Evolutionary conservation across 2,797 vertebrate genomes (phyloP).

Genomic region (Momotus momota): DNA sequence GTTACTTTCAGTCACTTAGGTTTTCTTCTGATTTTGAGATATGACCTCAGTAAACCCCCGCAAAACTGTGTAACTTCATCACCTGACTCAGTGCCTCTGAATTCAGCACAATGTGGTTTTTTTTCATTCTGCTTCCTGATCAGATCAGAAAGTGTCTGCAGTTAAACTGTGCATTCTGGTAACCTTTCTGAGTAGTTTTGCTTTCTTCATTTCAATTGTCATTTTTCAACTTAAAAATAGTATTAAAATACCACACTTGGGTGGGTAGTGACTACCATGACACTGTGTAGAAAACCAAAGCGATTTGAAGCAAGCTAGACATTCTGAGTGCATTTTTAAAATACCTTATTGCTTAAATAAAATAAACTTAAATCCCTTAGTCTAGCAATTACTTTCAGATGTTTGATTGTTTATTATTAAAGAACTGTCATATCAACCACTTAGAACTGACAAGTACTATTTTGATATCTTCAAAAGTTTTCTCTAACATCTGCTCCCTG

Average conservation of each 20-base stretch:
- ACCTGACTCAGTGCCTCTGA: background rate
- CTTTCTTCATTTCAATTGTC: background rate
- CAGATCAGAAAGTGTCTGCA: slow-evolving; percentile 9
- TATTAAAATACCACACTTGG: slow-evolving; percentile 47
- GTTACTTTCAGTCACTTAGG: background rate
- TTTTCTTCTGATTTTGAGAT: slow-evolving; percentile 27
- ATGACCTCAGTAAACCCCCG: background rate
- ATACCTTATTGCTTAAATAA: slow-evolving; percentile 66
- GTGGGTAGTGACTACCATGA: slow-evolving; percentile 9
- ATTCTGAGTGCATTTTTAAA: slow-evolving; percentile 58
- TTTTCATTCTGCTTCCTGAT: background rate
- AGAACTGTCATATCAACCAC: slow-evolving; percentile 31
- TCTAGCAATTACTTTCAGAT: slow-evolving; percentile 66
- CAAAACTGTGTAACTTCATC: slow-evolving; percentile 6
- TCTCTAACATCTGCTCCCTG: slow-evolving; percentile 11
- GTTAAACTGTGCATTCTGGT: background rate
- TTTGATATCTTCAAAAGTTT: slow-evolving; percentile 25
- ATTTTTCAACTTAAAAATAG: slow-evolving; percentile 41
- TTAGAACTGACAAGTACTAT: slow-evolving; percentile 36
- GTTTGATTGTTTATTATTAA: slow-evolving; percentile 60
- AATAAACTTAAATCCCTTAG: slow-evolving; percentile 60
- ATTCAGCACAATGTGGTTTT: background rate
- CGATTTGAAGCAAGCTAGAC: slow-evolving; percentile 40
- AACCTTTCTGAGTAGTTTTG: slow-evolving; percentile 3
- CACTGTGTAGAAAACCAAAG: slow-evolving; percentile 29